These are phyloP conservation scores for Lithophane semibrunnea DNA, from an alignment of 2,888 invertebrate species.

Conservation along the genomic window DNA sequence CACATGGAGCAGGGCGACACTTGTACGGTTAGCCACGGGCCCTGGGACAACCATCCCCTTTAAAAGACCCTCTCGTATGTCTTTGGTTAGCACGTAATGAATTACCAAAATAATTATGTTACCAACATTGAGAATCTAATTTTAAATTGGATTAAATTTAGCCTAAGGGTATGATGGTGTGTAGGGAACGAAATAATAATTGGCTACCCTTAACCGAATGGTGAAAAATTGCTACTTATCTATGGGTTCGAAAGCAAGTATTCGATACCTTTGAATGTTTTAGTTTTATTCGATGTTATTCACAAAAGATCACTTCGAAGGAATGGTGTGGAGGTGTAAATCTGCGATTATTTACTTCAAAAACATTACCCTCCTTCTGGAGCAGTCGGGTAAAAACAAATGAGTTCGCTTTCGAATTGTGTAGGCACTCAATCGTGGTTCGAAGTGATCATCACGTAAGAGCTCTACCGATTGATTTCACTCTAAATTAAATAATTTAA, in stretches of 20 bases:
- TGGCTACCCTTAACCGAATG: neutral
- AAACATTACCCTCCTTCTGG: neutral
- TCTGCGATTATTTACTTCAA: neutral
- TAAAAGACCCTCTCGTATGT: constrained; percentile 37
- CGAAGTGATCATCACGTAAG: neutral
- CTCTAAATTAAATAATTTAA: too few relatives aligned
- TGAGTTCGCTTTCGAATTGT: neutral
- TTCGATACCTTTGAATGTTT: neutral
- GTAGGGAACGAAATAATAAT: neutral
- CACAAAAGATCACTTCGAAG: neutral
- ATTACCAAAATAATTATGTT: constrained; percentile 43
- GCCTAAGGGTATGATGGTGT: neutral
- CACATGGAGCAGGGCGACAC: constrained; percentile 47
- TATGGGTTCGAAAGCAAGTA: too few relatives aligned
- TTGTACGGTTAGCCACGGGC: constrained; percentile 45
- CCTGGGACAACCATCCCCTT: constrained; percentile 41
- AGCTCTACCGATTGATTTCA: neutral
- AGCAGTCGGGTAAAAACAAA: neutral
- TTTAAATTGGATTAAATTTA: neutral
- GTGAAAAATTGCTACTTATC: neutral
- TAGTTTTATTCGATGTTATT: neutral
- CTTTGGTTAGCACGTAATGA: constrained; percentile 47
- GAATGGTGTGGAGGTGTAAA: neutral
- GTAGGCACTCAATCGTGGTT: neutral
- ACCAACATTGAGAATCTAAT: constrained; percentile 25